Evolutionary conservation across 30 jellyfish, hydroid and myxozoan genomes (phyloP), one percentile per base, ranked within the genome.

Genomic region (Rhopilema esculentum): DNA sequence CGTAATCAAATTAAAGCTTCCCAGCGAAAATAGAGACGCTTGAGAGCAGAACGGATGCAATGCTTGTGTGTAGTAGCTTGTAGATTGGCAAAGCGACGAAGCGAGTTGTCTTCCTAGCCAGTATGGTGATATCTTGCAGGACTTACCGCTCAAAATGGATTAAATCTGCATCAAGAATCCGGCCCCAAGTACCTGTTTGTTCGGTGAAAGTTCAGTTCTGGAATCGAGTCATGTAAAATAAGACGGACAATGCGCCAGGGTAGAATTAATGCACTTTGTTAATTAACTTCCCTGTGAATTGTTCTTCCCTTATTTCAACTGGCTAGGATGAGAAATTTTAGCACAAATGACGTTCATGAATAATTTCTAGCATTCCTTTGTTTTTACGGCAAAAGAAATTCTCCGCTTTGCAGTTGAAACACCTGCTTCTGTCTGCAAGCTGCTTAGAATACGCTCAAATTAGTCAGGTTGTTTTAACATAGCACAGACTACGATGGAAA

Each of bases 301-400:
- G 80, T 66, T 66, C 80, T 80, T 66, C 66, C 27, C 72, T 15
- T 65, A 66, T 65, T 65, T 80, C 82, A 65, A 80, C 69, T 19
- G 57, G 29, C 27, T 52, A 25, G 21, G 87, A 27, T 22, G 73
- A 61, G 29, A 53, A 49, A 32, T 32, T 28, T 31, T n/a, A 72
- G 70, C 48, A 70, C 74, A 73, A 24, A 23, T 51, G 74, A 71
- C n/a, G n/a, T 64, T 84, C 93, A 84, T 84, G 69, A 84, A 84
- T 84, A 70, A 84, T 84, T 84, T 63, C 93, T 71, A 23, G 74
- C 72, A 29, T 40, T 29, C 82, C 76, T 80, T 80, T 80, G 81
- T 65, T 65, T 48, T 27, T 32, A 30, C 9, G 87, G 65, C 62
- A 53, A 61, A 76, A 76, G 28, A 66, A 53, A 76, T 50, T 31